These are phyloP conservation scores for Rhingia rostrata DNA, from an alignment of 2,888 invertebrate species.

Conservation along the genomic window DNA sequence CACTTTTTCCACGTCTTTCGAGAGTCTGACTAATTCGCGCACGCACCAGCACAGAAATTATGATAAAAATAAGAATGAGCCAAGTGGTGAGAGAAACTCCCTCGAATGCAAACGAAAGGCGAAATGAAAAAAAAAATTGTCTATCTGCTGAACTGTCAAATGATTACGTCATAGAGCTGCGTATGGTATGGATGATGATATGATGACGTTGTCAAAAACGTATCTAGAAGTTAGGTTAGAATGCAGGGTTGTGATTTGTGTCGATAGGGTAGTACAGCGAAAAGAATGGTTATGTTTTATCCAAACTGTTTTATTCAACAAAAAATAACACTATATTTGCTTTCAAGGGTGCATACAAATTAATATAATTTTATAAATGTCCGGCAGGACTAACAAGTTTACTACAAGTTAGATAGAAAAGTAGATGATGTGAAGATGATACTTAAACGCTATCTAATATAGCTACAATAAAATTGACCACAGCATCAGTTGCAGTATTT, in stretches of 20 bases:
- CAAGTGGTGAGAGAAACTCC: constrained; percentile 65
- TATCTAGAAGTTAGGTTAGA: constrained; percentile 2
- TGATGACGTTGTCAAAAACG: constrained; percentile 65
- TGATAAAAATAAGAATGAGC: constrained; percentile 74
- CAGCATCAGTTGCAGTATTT: too few relatives aligned
- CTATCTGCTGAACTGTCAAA: constrained; percentile 53
- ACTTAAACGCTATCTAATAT: too few relatives aligned
- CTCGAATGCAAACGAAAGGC: constrained; percentile 63
- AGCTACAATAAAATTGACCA: too few relatives aligned
- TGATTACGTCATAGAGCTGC: constrained; percentile 57
- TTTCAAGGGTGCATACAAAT: too few relatives aligned
- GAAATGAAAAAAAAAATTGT: constrained; percentile 59
- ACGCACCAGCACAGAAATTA: constrained; percentile 67
- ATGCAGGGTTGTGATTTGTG: constrained; percentile 18
- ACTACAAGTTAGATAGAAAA: too few relatives aligned
- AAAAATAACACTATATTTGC: too few relatives aligned
- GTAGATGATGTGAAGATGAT: too few relatives aligned
- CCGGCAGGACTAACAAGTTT: too few relatives aligned
- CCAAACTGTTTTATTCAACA: too few relatives aligned
- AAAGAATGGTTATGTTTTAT: too few relatives aligned
- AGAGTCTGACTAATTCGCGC: constrained; percentile 69
- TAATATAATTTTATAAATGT: too few relatives aligned
- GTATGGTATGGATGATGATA: constrained; percentile 44
- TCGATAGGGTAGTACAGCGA: constrained; percentile 6
- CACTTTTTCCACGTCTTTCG: constrained; percentile 64